Conservation (phyloP, 2,113 vertebrate species). For the Pogonocichla stellata region DNA sequence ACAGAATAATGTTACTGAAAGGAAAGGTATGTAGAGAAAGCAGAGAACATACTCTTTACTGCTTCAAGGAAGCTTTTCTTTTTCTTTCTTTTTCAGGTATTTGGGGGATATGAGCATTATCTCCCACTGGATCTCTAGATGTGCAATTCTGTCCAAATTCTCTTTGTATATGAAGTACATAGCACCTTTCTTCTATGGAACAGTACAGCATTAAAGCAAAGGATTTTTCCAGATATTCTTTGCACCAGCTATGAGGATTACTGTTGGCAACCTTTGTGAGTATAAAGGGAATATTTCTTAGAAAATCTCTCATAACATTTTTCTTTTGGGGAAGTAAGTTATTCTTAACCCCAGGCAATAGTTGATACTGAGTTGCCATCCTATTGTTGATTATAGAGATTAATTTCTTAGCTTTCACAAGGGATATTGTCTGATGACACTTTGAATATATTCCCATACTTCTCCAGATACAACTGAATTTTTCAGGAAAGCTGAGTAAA, state of each 20-base stretch:
- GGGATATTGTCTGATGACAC: not conserved
- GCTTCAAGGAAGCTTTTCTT: not conserved
- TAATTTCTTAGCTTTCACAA: not conserved
- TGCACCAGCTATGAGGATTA: not conserved
- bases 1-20: not conserved
- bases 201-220: not conserved
- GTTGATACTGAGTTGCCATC: not conserved
- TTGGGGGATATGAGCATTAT: not conserved
- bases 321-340: not conserved
- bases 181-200: not conserved
- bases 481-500: not conserved
- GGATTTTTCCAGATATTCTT: not conserved
- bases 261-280: not conserved
- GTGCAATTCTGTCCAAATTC: not conserved
- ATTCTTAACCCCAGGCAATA: not conserved
- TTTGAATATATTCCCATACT: not conserved
- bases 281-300: not conserved
- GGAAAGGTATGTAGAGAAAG: not conserved
- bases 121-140: not conserved
- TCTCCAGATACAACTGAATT: not conserved
- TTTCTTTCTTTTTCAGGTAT: not conserved
- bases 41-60: not conserved
- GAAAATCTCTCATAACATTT: not conserved
- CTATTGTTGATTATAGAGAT: not conserved
- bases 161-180: not conserved